Base-by-base conservation (phyloP, 37 sponge, comb jelly and placozoan genomes). In the Tethya wilhelma region DNA sequence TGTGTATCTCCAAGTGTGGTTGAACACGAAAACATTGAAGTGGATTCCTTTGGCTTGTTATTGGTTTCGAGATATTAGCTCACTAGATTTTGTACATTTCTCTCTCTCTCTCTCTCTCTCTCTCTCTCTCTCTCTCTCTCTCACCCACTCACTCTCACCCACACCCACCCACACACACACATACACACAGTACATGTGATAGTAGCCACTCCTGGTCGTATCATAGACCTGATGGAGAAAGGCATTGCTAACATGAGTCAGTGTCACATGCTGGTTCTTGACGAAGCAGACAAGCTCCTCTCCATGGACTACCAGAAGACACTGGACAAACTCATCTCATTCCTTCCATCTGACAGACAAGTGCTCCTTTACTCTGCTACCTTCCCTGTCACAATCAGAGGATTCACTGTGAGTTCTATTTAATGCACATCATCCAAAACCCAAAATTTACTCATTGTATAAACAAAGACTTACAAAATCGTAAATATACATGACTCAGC, bases 221-320 rank as follows among this genome's bases (percentile, higher is more conserved):
- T 98, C 28, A 68, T 98, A 30, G 98, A 98, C 82, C 87, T 98
- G 55, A 85, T 92, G 42, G 91, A 93, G 56, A 91, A 93, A 58
- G 85, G 89, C 38, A 85, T 98, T 63, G 98, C 98, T 46, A 84
- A 92, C 42, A 57, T 95, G 41, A 85, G 82, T 30, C 66, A 81
- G 64, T 98, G 98, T 46, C 73, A 78, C 14, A 90, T 98, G 69
- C 73, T 98, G 38, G 98, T 98, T 9, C 67, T 98, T 59, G 98
- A 98, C 69, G 98, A 92, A 83, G 93, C 94, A 22, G 98, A 97
- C 84, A 97, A 97, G 78, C 85, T 97, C 28, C 89, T 97, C 46
- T 91, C 95, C 25, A 93, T 93, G 95, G 93, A 95, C 71, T 78
- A 86, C 64, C 79, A 86, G 44, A 44, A 86, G 32, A 55, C 80